phyloP scores from a whole-genome alignment of 2,797 vertebrate species.

The Pantherophis alleghaniensis region DNA sequence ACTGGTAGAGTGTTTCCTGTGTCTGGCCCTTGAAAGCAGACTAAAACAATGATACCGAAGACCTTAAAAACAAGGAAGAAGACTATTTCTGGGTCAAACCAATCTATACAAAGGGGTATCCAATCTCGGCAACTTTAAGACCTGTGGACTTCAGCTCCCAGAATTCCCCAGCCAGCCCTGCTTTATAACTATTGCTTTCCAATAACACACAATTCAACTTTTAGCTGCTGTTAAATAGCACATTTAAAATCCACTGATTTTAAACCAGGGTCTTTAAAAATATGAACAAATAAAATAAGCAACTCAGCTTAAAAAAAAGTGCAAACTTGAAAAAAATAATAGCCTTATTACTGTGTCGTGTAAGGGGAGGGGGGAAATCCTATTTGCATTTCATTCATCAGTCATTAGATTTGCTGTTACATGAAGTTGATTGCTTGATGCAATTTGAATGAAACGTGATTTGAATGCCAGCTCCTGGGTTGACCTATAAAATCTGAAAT shows the following conservation, averaged over 20 bases:
- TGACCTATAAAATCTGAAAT: not conserved
- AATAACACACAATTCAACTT: not conserved
- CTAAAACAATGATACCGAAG: not conserved
- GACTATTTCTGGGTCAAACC: not conserved
- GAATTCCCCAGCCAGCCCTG: not conserved
- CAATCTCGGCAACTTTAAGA: not conserved
- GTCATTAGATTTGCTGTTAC: slow-evolving; percentile 68
- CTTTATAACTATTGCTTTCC: not conserved
- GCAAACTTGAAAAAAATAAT: slow-evolving; percentile 62
- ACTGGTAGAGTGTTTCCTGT: not conserved
- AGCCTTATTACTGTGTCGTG: slow-evolving; percentile 71
- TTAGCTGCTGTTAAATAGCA: not conserved
- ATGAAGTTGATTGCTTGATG: slow-evolving; percentile 70
- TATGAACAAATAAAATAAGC: slow-evolving; percentile 35
- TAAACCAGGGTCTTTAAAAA: not conserved
- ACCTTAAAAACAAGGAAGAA: not conserved
- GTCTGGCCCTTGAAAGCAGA: not conserved
- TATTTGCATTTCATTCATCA: slow-evolving; percentile 76
- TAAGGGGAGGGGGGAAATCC: slow-evolving; percentile 51
- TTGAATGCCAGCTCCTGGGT: not conserved
- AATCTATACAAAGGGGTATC: not conserved
- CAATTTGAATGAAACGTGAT: slow-evolving; percentile 69
- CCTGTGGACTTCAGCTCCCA: not conserved
- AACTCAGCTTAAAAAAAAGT: slow-evolving; percentile 62
- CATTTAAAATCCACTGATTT: not conserved